Conservation (phyloP, 2,888 invertebrate genomes). For the Conomelus anceps region DNA sequence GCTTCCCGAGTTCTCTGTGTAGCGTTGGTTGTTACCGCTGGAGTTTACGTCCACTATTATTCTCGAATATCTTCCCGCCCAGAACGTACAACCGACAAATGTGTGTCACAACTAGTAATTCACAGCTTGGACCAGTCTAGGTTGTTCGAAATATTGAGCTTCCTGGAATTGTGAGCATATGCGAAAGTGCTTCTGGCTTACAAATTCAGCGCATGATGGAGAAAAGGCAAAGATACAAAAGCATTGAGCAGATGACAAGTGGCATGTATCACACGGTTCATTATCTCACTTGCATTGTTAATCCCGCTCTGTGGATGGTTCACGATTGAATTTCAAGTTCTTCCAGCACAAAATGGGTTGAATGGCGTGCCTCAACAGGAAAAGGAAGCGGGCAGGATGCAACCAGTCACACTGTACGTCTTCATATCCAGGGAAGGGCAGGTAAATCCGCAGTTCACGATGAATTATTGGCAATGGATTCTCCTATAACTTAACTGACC, state of each 20-base stretch:
- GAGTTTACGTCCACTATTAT: background rate
- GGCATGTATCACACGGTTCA: background rate
- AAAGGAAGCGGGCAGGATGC: background rate
- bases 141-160: background rate
- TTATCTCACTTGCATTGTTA: background rate
- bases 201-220: too few relatives aligned
- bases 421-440: background rate
- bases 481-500: too few relatives aligned
- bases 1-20: background rate
- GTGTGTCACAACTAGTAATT: background rate
- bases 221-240: background rate
- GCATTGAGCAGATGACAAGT: background rate
- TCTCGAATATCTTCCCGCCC: background rate
- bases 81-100: background rate
- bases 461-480: too few relatives aligned
- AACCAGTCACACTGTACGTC: background rate
- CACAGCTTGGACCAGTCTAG: too few relatives aligned
- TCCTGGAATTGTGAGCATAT: background rate
- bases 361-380: background rate
- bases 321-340: background rate
- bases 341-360: background rate
- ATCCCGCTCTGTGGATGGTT: background rate
- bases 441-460: too few relatives aligned
- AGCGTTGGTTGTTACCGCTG: background rate
- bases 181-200: too few relatives aligned